These are phyloP conservation scores for Semaprochilodus insignis DNA, from an alignment of 2,797 vertebrate species.

Conservation along the genomic window DNA sequence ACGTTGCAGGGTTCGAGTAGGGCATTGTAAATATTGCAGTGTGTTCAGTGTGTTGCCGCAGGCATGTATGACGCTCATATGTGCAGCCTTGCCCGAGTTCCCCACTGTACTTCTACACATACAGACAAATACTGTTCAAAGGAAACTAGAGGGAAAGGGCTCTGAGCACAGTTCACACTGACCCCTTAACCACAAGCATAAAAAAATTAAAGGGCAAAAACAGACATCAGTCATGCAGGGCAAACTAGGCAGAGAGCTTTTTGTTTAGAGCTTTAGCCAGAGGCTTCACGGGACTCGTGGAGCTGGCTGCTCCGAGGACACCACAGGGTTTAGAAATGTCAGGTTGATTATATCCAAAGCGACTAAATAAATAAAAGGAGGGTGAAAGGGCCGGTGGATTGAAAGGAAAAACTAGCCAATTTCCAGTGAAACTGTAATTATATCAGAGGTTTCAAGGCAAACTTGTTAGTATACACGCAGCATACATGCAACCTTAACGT, in stretches of 20 bases:
- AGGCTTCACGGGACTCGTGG: background rate
- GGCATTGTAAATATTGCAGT: background rate
- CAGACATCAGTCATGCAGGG: slow-evolving; percentile 17
- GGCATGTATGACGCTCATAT: background rate
- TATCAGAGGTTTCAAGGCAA: background rate
- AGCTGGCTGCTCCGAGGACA: background rate
- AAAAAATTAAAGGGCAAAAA: slow-evolving; percentile 37
- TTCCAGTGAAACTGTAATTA: background rate
- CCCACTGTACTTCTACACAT: background rate
- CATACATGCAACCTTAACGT: background rate
- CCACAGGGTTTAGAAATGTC: slow-evolving; percentile 1
- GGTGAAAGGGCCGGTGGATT: background rate
- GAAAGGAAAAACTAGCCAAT: background rate
- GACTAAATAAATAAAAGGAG: slow-evolving; percentile 1
- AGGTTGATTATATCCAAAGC: background rate
- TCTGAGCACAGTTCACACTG: slow-evolving; percentile 17
- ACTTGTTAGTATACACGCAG: background rate
- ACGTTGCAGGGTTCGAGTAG: too few species aligned
- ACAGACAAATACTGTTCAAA: slow-evolving; percentile 17
- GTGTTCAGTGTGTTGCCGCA: background rate
- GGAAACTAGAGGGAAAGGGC: slow-evolving; percentile 13
- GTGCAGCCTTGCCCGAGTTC: background rate
- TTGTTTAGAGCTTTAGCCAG: slow-evolving; percentile 6
- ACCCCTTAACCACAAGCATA: slow-evolving; percentile 14
- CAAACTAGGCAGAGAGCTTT: slow-evolving; percentile 10